Conservation (phyloP, 2,797 vertebrate genomes). For the Avahi laniger region DNA sequence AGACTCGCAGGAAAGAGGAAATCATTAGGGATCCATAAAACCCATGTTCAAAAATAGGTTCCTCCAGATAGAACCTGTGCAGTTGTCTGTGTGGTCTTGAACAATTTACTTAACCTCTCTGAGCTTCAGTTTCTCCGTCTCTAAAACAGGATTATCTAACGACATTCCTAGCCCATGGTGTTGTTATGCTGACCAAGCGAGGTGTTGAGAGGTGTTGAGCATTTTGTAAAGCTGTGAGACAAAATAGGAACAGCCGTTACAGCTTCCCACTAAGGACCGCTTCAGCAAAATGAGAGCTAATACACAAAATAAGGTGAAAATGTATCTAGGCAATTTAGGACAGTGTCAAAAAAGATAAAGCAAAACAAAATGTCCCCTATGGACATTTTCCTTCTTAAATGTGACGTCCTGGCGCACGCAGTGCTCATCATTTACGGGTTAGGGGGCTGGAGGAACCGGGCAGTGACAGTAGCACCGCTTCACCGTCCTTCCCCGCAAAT, state of each 20-base stretch:
- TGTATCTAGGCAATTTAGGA: background rate
- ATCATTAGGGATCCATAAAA: background rate
- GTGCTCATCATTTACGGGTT: accelerated
- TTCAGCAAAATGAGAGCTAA: background rate
- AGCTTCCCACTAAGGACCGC: background rate
- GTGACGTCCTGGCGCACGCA: background rate
- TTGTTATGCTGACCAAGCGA: background rate
- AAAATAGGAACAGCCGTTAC: background rate
- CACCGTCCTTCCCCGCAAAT: background rate
- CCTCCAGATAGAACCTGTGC: too few species aligned
- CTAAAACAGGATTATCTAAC: background rate
- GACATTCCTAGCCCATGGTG: background rate
- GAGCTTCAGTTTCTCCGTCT: background rate
- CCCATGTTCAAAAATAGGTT: background rate
- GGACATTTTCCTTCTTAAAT: too few species aligned
- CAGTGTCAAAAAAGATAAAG: background rate
- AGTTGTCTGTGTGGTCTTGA: background rate
- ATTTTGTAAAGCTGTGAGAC: background rate
- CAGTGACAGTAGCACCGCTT: background rate
- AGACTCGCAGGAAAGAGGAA: background rate
- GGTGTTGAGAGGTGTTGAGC: background rate
- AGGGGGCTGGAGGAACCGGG: accelerated
- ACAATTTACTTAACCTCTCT: background rate
- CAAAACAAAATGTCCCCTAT: background rate
- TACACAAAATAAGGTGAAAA: background rate